Evolutionary conservation across 2,113 vertebrate species (phyloP), one percentile per base, ranked within the genome.

Genomic region (Excalfactoria chinensis): DNA sequence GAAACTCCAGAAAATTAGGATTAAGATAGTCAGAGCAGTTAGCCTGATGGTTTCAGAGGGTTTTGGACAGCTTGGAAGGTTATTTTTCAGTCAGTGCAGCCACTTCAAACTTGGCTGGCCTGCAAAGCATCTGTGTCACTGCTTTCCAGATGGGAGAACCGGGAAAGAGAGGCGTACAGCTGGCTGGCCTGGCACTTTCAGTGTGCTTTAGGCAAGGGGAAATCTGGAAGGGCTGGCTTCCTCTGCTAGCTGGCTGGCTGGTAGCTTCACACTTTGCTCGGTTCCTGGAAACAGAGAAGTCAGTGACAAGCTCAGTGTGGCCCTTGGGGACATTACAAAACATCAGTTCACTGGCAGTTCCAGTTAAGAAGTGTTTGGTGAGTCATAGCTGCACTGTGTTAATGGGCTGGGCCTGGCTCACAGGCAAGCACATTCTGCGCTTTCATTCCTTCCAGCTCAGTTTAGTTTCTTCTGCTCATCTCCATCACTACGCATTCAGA

Each of bases 61-160:
- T 34, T 84, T 90, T 94, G 49, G 37, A 85, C 28, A 84, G 15
- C 55, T 70, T 84, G 46, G 70, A 79, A 86, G 67, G 35, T 3
- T 64, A 68, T 71, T 81, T 84, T 92, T 68, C 25, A 84, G 14
- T 15, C 72, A 55, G 32, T 51, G 30, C 68, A 89, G 32, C 37
- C 32, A 55, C 67, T 93, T 90, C 12, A 76, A 55, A 89, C 64
- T 83, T 92, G 74, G 37, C 89, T 88, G 44, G 17, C 32, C 77
- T 79, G 74, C 21, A 66, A 82, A 76, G 25, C 20, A 51, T 49
- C 21, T 35, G n/a, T 37, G 37, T 92, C 37, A 40, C 21, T 67
- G 19, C 41, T 89, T 87, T 85, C 63, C 56, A 89, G 49, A 70
- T 79, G 55, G 71, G 28, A 89, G 34, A 49, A 79, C 44, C 35